Evolutionary conservation across 2,888 invertebrate species (phyloP), one percentile per base, ranked within the genome.

Genomic region (Lottia gigantea): DNA sequence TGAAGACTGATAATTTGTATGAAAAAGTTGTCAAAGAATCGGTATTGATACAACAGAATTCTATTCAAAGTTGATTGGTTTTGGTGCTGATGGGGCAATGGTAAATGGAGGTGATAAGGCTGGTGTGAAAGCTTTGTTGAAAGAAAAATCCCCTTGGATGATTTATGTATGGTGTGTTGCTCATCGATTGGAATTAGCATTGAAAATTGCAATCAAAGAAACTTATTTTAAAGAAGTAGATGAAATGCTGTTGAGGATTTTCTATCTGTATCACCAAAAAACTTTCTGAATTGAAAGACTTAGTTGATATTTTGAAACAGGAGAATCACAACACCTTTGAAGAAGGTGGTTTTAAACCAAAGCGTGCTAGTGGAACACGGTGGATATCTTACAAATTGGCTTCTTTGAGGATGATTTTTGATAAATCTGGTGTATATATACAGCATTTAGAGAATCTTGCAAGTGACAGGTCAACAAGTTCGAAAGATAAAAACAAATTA

Each of bases 341-440:
- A 15, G 62, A 25, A 16, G 62, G 62, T 23, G 15, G 25, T 15
- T 0, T 68, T 14, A 68, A 62, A 2, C 68, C 68, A 12, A 68
- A 68, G 26, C 8, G 62, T 14, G 68, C 68, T 23, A 26, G 31
- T 68, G 68, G 68, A 15, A 68, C 68, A n/a, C 8, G 68, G 45
- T 62, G 68, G 68, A 67, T 67, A 8, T 26, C 55, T 14, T 67
- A 62, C 62, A 62, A 67, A 55, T 31, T 67, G 23, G 45, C n/a
- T 26, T 62, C 68, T n/a, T 45, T 67, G 16, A 23, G 62, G 6
- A 23, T 67, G 23, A 40, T 62, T 26, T 46, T 67, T 19, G 68
- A 67, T 31, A 67, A 67, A 26, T 67, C 15, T 62, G 68, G 68
- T 62, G 61, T 67, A 25, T 67, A 67, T 45, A 67, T 67, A 40